Percentiles rank a stretch among this genome's conserved stretches.
Evolutionary conservation across 2,113 vertebrate genomes (phyloP).

Genomic region (Accipiter cooperii): DNA sequence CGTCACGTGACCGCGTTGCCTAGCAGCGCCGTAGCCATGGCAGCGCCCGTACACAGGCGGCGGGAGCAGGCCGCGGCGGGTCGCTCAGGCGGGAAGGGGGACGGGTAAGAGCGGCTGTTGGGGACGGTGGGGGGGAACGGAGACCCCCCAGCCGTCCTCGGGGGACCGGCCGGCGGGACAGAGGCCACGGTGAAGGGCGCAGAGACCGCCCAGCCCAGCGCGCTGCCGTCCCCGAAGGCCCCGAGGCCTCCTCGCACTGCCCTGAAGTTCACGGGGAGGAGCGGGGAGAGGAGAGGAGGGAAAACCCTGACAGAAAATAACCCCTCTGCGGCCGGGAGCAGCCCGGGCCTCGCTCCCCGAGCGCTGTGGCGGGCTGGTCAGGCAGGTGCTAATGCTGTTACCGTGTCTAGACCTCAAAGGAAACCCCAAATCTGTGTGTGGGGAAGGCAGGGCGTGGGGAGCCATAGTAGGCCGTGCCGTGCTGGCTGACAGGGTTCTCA

Average conservation of each 20-base stretch:
- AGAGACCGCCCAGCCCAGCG: neutral
- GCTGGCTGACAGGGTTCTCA: fast-evolving
- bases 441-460: neutral
- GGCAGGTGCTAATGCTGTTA: neutral
- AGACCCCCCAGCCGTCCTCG: no score
- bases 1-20: neutral
- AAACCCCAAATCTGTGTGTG: neutral
- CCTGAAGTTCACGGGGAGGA: neutral
- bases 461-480: fast-evolving
- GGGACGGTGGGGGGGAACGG: neutral
- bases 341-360: neutral
- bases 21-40: neutral
- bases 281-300: neutral
- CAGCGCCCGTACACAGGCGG: neutral
- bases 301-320: neutral
- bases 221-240: neutral
- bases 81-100: neutral
- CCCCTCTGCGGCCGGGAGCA: neutral
- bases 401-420: neutral
- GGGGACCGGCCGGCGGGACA: no score
- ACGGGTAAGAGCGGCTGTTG: neutral
- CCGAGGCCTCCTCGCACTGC: neutral
- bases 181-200: neutral
- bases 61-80: neutral
- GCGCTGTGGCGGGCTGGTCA: no score